These are phyloP conservation scores for Steatornis caripensis DNA, from an alignment of 2,113 vertebrate species.

Conservation along the genomic window DNA sequence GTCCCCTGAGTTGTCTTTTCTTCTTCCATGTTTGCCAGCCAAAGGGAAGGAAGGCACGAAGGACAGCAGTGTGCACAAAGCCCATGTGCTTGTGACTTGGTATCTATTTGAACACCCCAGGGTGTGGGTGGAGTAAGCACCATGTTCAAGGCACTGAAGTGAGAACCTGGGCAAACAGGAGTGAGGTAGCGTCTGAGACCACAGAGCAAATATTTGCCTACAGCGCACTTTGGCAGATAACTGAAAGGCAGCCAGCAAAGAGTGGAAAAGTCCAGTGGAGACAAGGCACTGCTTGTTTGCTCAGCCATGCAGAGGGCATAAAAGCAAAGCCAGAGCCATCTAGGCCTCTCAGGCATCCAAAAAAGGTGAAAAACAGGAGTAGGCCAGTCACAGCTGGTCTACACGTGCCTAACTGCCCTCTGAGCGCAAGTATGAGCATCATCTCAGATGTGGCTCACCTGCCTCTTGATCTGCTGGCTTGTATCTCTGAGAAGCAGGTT, in stretches of 20 bases:
- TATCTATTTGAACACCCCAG: neutral
- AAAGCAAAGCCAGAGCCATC: neutral
- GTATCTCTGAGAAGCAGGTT: neutral
- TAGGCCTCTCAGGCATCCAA: neutral
- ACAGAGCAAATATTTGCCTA: constrained; percentile 70
- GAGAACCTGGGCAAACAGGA: constrained; percentile 64
- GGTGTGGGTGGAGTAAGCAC: constrained; percentile 48
- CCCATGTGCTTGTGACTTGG: neutral
- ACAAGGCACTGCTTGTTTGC: constrained; percentile 52
- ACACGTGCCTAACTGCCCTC: neutral
- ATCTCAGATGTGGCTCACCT: neutral
- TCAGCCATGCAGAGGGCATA: neutral
- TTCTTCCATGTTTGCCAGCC: fast-evolving
- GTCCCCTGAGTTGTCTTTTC: too few species aligned
- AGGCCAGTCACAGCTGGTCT: neutral
- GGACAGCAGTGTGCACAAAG: neutral
- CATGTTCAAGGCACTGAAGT: constrained; percentile 19
- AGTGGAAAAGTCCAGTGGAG: constrained; percentile 15
- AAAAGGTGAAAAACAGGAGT: neutral
- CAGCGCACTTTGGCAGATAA: constrained; percentile 43
- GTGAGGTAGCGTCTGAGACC: constrained; percentile 72
- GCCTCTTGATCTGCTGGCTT: neutral
- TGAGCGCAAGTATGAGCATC: neutral
- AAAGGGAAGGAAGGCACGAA: neutral
- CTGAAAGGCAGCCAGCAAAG: constrained; percentile 52